Base-by-base conservation (phyloP, 2,888 invertebrate species). In the Thymelicus lineola region DNA sequence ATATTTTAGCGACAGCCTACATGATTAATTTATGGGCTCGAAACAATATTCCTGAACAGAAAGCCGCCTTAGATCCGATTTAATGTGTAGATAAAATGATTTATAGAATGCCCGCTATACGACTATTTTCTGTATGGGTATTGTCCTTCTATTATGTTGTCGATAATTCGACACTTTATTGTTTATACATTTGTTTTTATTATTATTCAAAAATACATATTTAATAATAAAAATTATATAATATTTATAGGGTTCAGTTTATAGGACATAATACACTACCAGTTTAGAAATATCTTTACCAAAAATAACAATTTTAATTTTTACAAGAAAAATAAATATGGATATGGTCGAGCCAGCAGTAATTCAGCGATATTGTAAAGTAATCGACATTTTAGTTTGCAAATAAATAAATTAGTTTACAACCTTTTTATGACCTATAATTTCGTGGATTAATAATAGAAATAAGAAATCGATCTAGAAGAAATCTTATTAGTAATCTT, bases 1-100 rank as follows among this genome's bases (percentile, higher is more conserved):
- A 91, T 90, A 92, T 90, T 91, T 92, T 89, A 91, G 91, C 91
- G 92, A 92, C 91, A 90, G 91, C 86, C 83, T 88, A 93, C 93
- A 92, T 93, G 93, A 92, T 93, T 93, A 91, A 93, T 93, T 92
- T 92, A 93, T 93, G 82, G 90, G 84, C 77, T 82, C 77, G 84
- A 85, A 89, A 90, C 86, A 83, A 87, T 89, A 89, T 88, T 87
- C 85, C 79, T 84, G 85, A 82, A 82, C 86, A 78, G 76, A 81
- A 80, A 83, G 81, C 83, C 77, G 81, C 81, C 82, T 83, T 85
- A 88, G 86, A 87, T 88, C 82, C 85, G 90, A 91, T 90, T 86
- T 87, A 87, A 91, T 86, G 83, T 81, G 83, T 72, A 89, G 91
- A 91, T 91, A 91, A 87, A 82, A 86, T 91, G 90, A 92, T 91